Conservation (phyloP, 1,140 invertebrate species). For the Drosophila bipectinata region DNA sequence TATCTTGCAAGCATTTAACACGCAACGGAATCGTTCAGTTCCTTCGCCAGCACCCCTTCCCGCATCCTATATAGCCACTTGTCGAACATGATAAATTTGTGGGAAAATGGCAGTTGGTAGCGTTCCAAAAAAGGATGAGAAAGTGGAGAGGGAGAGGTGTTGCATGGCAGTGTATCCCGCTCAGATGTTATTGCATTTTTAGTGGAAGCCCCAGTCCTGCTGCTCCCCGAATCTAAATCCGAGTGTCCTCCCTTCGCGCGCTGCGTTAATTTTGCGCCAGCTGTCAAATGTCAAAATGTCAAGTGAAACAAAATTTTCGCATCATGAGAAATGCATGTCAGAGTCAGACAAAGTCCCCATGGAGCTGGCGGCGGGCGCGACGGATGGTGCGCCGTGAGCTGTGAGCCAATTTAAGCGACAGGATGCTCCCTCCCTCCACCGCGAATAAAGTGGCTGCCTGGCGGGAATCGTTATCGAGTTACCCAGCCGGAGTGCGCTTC, state of each 20-base stretch:
- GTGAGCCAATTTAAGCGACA: conserved; percentile 50
- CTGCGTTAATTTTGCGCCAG: conserved; percentile 74
- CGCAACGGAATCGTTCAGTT: conserved; percentile 12
- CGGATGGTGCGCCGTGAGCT: not conserved
- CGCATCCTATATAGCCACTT: conserved; percentile 39
- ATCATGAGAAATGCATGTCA: conserved; percentile 78
- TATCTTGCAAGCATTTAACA: conserved; percentile 35
- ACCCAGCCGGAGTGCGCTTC: conserved; percentile 29
- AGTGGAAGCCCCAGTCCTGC: not conserved
- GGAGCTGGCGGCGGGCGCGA: conserved; percentile 16
- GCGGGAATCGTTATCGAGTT: conserved; percentile 70
- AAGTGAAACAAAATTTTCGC: conserved; percentile 74
- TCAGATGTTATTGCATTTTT: conserved; percentile 67
- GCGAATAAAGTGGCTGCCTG: conserved; percentile 45
- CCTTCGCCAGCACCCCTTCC: conserved; percentile 4
- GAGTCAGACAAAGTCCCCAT: conserved; percentile 44
- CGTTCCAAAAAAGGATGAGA: not conserved
- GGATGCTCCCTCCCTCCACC: conserved; percentile 16
- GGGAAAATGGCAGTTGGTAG: conserved; percentile 49
- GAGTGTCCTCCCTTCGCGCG: conserved; percentile 1
- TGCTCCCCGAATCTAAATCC: not conserved
- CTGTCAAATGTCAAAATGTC: conserved; percentile 80
- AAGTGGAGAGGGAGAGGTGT: not conserved
- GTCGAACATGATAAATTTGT: conserved; percentile 78
- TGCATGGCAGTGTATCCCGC: conserved; percentile 6